Conservation (phyloP, 2,797 vertebrate species). For the Neosilurus hyrtlii region DNA sequence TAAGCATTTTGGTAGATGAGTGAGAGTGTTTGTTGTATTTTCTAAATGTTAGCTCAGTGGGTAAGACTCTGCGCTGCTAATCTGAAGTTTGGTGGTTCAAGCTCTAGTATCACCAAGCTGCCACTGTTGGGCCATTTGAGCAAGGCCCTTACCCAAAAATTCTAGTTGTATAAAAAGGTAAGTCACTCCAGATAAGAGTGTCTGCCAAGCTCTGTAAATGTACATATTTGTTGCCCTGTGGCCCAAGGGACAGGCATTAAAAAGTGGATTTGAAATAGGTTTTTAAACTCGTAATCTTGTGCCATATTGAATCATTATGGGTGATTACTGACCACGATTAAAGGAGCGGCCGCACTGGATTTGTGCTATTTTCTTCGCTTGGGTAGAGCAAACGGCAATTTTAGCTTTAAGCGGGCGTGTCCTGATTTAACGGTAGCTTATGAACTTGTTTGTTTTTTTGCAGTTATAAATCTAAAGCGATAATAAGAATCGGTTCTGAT, state of each 20-base stretch:
- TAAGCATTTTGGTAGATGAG: too few species aligned
- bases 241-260: background rate
- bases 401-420: background rate
- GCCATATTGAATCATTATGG: background rate
- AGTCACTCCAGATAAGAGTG: too few species aligned
- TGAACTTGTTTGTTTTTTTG: background rate
- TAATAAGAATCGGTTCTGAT: background rate
- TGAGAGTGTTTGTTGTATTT: too few species aligned
- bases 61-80: too few species aligned
- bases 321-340: conserved; percentile 4
- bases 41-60: too few species aligned
- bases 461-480: background rate
- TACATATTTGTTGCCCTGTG: background rate
- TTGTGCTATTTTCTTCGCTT: background rate
- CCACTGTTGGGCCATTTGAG: too few species aligned
- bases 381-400: background rate
- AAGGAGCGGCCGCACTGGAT: background rate
- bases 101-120: too few species aligned
- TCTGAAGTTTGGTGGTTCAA: too few species aligned
- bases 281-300: background rate
- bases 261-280: background rate
- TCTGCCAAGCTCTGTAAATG: too few species aligned
- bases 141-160: background rate
- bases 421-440: background rate
- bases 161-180: too few species aligned